Evolutionary conservation across 2,888 invertebrate genomes (phyloP).

Genomic region (Caprella mutica): DNA sequence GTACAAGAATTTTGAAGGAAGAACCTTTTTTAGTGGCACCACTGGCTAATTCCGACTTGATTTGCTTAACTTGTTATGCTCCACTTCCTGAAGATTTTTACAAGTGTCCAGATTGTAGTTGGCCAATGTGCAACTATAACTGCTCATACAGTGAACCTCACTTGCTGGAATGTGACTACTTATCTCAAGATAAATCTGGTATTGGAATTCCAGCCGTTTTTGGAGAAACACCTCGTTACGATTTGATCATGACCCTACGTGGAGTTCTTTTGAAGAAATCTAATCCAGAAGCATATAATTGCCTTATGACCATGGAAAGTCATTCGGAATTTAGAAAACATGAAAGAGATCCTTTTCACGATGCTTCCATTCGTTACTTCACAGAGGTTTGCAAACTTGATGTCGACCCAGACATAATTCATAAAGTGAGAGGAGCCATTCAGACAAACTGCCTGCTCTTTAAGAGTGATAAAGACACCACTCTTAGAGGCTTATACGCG

Average conservation of each 20-base stretch:
- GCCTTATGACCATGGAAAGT: conserved; percentile 18
- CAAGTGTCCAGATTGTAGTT: conserved; percentile 25
- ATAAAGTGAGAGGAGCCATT: conserved; percentile 24
- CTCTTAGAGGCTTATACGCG: conserved; percentile 54
- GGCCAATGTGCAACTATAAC: conserved; percentile 23
- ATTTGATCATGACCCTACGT: conserved; percentile 21
- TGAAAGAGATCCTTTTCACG: conserved; percentile 4
- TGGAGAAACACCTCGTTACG: conserved; percentile 21
- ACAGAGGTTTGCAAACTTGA: conserved; percentile 16
- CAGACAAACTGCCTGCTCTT: conserved; percentile 23
- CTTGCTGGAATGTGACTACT: conserved; percentile 13
- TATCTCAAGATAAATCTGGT: conserved; percentile 17
- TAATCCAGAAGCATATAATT: conserved; percentile 18
- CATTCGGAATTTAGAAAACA: conserved; percentile 10
- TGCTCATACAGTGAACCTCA: conserved; percentile 16
- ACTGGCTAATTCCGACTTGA: conserved; percentile 31
- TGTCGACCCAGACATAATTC: conserved; percentile 8
- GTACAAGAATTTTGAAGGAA: conserved; percentile 30
- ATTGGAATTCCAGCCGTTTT: conserved; percentile 9
- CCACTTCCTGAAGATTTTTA: conserved; percentile 10
- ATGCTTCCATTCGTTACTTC: conserved; percentile 13
- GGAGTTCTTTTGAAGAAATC: conserved; percentile 12
- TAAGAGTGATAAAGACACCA: not conserved
- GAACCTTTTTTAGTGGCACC: conserved; percentile 36
- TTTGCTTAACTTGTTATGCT: conserved; percentile 43